Evolutionary conservation across 2,797 vertebrate genomes (phyloP).

Genomic region (Strix occidentalis): DNA sequence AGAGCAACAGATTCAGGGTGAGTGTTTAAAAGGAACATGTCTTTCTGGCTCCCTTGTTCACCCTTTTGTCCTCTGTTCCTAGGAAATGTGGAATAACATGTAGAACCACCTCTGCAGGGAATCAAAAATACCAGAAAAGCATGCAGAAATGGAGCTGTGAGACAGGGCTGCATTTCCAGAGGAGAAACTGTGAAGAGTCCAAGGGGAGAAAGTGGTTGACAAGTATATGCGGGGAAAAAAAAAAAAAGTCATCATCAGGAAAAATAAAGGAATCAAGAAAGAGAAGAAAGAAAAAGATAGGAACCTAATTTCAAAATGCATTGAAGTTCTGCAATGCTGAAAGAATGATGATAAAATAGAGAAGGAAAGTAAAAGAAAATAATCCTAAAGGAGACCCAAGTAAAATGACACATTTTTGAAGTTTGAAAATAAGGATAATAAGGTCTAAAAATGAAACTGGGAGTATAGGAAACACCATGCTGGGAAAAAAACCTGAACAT

Average conservation of each 20-base stretch:
- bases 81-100: neutral
- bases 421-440: neutral
- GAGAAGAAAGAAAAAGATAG: neutral
- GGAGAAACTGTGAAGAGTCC: neutral
- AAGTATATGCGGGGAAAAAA: neutral
- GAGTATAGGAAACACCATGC: neutral
- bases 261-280: neutral
- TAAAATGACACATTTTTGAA: neutral
- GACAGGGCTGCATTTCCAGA: neutral
- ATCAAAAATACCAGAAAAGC: neutral
- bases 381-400: neutral
- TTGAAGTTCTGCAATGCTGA: neutral
- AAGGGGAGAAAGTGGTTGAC: neutral
- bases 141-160: neutral
- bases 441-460: neutral
- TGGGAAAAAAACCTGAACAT: neutral
- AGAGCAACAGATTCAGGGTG: neutral
- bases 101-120: neutral
- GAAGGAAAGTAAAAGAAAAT: neutral
- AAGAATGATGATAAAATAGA: neutral
- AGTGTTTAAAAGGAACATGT: neutral
- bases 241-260: neutral
- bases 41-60: neutral
- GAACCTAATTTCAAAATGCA: slow-evolving; percentile 10
- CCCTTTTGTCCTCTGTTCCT: neutral